Conservation (phyloP, 2,888 invertebrate species). For the Sminthurinus aureus region DNA sequence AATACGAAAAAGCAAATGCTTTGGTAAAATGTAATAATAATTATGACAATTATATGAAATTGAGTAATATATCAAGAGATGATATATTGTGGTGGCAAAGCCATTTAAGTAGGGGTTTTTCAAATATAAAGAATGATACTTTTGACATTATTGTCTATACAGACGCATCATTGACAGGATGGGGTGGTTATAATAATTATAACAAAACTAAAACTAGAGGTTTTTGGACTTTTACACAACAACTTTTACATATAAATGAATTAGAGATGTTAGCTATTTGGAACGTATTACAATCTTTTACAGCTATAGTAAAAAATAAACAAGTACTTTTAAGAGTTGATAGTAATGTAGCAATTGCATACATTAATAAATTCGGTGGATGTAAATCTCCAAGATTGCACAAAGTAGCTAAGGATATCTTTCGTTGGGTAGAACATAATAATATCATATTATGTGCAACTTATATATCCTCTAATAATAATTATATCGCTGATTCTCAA, state of each 20-base stretch:
- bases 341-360: conserved; percentile 34
- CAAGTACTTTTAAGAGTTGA: conserved; percentile 15
- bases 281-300: not conserved
- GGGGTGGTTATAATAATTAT: not conserved
- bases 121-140: not conserved
- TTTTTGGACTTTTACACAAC: not conserved
- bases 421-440: conserved; percentile 32
- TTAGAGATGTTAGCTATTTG: conserved; percentile 22
- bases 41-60: not conserved
- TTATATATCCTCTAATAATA: conserved; percentile 32
- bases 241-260: conserved; percentile 13
- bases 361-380: conserved; percentile 44
- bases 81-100: conserved; percentile 1
- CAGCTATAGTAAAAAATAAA: not conserved
- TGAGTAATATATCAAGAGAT: too few relatives aligned
- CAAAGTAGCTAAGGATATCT: conserved; percentile 38
- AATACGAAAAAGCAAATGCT: not conserved
- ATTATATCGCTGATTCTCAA: conserved; percentile 39
- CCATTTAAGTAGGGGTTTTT: not conserved
- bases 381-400: conserved; percentile 15
- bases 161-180: not conserved
- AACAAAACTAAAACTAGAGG: not conserved
- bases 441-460: conserved; percentile 37
- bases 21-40: not conserved
- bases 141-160: not conserved